A percentile compares a stretch with the other conserved stretches of the same genome.
Conservation (phyloP, 35 echinoderm and acorn worm species). For the Anneissia japonica region DNA sequence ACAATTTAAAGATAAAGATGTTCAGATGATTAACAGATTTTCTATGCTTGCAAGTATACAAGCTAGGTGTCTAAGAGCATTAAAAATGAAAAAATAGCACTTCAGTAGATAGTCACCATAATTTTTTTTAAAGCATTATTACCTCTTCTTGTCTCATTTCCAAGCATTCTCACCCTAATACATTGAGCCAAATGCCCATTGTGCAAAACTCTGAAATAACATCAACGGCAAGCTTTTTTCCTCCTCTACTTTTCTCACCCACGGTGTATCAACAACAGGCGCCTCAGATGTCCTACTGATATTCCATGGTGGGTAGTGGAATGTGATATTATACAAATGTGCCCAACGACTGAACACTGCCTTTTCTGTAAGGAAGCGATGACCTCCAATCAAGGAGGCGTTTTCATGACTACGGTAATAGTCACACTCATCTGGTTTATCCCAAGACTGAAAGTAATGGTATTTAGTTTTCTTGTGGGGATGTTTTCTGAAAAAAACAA, state of each 20-base stretch:
- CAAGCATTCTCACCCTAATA: neutral
- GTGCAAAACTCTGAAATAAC: neutral
- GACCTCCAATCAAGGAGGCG: constrained; percentile 55
- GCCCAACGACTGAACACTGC: constrained; percentile 89
- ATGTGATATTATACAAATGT: constrained; percentile 69
- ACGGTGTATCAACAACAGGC: neutral
- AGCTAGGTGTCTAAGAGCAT: too few species aligned
- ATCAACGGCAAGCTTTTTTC: neutral
- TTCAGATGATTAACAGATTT: too few species aligned
- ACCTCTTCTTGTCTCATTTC: too few species aligned
- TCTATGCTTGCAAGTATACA: too few species aligned
- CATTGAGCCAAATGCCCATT: neutral
- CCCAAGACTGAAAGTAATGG: constrained; percentile 79
- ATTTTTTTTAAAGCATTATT: neutral
- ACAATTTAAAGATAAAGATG: too few species aligned
- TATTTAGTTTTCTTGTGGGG: constrained; percentile 67
- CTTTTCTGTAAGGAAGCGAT: constrained; percentile 93
- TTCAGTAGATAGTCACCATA: neutral
- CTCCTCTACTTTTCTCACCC: neutral
- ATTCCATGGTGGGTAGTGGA: constrained; percentile 74
- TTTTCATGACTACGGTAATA: constrained; percentile 90
- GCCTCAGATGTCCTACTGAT: neutral
- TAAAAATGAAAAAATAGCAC: too few species aligned
- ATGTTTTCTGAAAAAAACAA: constrained; percentile 60
- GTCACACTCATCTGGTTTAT: constrained; percentile 59